Percentiles rank a stretch among this genome's conserved stretches.
phyloP scores from a whole-genome alignment of 2,797 vertebrate genomes.

The Denticeps clupeoides region DNA sequence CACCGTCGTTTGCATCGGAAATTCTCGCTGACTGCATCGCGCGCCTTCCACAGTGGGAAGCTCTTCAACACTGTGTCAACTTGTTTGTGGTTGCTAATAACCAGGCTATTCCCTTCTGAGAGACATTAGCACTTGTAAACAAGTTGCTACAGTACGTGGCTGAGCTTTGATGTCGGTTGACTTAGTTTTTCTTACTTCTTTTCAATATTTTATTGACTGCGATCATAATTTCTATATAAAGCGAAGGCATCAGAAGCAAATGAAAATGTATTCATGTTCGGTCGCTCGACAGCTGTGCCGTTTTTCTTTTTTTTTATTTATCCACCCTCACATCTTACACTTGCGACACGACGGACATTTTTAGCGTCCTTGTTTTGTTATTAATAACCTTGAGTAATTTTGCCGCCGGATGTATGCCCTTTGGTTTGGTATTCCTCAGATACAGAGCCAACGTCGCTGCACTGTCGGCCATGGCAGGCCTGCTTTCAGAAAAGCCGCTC shows the following conservation, averaged over 20 bases:
- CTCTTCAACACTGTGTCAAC: slow-evolving; percentile 23
- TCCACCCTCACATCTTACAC: no score
- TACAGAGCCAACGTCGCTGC: no score
- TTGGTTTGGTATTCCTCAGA: no score
- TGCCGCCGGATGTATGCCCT: no score
- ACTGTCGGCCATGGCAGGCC: not conserved
- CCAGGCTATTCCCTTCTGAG: slow-evolving; percentile 44
- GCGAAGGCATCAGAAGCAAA: slow-evolving; percentile 4
- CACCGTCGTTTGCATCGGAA: no score
- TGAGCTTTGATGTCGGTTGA: slow-evolving; percentile 48
- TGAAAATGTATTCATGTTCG: not conserved
- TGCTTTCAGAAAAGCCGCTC: not conserved
- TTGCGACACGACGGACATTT: not conserved
- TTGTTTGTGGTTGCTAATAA: slow-evolving; percentile 39
- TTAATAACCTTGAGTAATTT: not conserved
- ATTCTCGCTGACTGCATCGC: no score
- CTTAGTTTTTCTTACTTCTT: slow-evolving; percentile 35
- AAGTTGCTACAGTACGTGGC: slow-evolving; percentile 46
- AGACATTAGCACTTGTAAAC: slow-evolving; percentile 45
- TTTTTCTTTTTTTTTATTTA: no score
- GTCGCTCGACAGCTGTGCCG: not conserved
- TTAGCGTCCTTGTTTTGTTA: not conserved
- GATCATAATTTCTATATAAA: slow-evolving; percentile 21
- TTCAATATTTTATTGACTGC: slow-evolving; percentile 48
- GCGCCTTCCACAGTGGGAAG: not conserved